Evolutionary conservation across 2,888 invertebrate genomes (phyloP).

Genomic region (Orchesella flavescens): DNA sequence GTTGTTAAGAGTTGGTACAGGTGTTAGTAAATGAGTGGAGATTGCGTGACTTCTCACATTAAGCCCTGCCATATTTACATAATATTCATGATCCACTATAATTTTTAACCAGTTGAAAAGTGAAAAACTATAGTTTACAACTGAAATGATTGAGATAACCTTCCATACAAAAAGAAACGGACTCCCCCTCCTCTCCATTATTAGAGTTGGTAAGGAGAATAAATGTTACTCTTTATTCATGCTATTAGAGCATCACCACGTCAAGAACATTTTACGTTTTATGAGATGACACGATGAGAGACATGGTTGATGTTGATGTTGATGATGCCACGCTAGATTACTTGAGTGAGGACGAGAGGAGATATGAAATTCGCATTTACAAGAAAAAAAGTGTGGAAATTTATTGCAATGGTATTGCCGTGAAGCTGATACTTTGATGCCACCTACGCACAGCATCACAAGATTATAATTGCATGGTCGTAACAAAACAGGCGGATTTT

Average conservation of each 20-base stretch:
- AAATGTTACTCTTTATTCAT: not conserved
- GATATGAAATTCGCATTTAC: not conserved
- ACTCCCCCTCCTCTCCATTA: no score
- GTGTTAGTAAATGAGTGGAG: no score
- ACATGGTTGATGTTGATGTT: no score
- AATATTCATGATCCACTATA: no score
- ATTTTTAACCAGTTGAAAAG: no score
- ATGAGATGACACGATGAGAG: no score
- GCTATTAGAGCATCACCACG: not conserved
- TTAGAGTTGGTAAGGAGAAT: not conserved
- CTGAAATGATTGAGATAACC: no score
- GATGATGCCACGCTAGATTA: not conserved
- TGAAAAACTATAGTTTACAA: no score
- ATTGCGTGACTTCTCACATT: no score
- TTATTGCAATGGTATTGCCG: conserved; percentile 1
- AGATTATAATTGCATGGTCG: conserved; percentile 7
- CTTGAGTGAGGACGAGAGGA: not conserved
- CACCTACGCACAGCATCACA: not conserved
- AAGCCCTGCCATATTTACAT: no score
- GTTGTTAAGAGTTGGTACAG: no score
- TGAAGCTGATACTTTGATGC: not conserved
- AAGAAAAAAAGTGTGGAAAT: not conserved
- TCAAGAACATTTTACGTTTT: not conserved
- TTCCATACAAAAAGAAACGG: no score
- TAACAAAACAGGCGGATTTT: not conserved